These are phyloP conservation scores for Drosophila nigromelanica DNA, from an alignment of 1,140 invertebrate genomes.

Conservation along the genomic window DNA sequence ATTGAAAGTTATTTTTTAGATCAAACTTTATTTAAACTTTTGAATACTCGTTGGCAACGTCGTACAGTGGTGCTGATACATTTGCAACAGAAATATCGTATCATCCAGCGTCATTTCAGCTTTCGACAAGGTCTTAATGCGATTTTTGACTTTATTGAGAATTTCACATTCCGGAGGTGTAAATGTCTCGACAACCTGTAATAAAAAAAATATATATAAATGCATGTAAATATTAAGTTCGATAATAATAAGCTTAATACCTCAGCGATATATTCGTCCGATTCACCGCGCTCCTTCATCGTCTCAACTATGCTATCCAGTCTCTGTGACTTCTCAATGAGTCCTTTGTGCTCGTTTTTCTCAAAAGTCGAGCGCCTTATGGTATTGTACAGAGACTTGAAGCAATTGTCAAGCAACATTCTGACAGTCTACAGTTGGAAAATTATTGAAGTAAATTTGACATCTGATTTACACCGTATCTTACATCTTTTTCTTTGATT, in stretches of 20 bases:
- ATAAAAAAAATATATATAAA: slow-evolving; percentile 32
- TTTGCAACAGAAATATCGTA: slow-evolving; percentile 89
- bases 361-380: slow-evolving; percentile 87
- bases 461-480: not conserved
- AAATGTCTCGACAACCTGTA: slow-evolving; percentile 90
- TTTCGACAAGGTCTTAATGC: slow-evolving; percentile 88
- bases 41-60: slow-evolving; percentile 55
- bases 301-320: slow-evolving; percentile 91
- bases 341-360: slow-evolving; percentile 87
- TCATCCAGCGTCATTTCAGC: slow-evolving; percentile 89
- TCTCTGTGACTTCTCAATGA: slow-evolving; percentile 93
- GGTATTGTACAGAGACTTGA: slow-evolving; percentile 90
- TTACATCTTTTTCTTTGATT: slow-evolving; percentile 86
- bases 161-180: slow-evolving; percentile 90
- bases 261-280: slow-evolving; percentile 90
- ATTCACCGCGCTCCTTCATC: slow-evolving; percentile 89
- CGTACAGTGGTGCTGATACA: slow-evolving; percentile 85
- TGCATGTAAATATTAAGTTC: not conserved
- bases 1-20: not conserved
- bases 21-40: slow-evolving; percentile 66
- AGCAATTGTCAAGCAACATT: slow-evolving; percentile 90
- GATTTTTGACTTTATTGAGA: slow-evolving; percentile 87
- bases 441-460: slow-evolving; percentile 8
- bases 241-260: slow-evolving; percentile 84
- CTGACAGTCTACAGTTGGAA: slow-evolving; percentile 86